These are phyloP conservation scores for Apaloderma vittatum DNA, from an alignment of 2,113 vertebrate genomes.

Conservation along the genomic window DNA sequence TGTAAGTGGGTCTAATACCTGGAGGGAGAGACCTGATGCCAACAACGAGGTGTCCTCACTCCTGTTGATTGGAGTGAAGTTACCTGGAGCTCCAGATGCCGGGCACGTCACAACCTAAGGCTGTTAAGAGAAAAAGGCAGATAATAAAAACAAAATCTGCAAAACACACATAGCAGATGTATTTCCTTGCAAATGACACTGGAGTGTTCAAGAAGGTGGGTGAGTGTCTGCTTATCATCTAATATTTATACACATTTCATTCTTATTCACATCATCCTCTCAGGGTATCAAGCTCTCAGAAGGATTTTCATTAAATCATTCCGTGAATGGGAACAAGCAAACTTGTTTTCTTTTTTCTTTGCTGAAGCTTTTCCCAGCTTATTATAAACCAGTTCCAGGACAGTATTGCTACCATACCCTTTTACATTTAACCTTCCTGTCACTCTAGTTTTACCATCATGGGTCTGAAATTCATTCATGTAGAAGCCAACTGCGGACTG, in stretches of 20 bases:
- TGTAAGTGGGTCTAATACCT: neutral
- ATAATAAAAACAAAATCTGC: neutral
- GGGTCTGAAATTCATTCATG: constrained; percentile 1
- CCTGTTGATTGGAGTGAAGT: neutral
- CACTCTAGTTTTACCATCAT: constrained; percentile 11
- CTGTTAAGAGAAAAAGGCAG: neutral
- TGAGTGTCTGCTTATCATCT: neutral
- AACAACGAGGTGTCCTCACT: neutral
- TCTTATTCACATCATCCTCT: neutral
- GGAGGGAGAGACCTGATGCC: neutral
- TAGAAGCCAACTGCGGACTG: neutral
- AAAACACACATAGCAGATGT: neutral
- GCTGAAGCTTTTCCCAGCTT: neutral
- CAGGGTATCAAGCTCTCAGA: neutral
- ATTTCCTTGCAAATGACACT: neutral
- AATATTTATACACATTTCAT: constrained; percentile 12
- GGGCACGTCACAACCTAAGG: accelerated
- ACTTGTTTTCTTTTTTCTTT: neutral
- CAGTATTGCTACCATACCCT: neutral
- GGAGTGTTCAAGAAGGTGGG: neutral
- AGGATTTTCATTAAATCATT: neutral
- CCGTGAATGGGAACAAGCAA: neutral
- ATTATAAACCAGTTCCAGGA: neutral
- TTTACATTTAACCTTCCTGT: neutral
- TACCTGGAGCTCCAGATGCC: neutral